phyloP scores from a whole-genome alignment of 2,888 invertebrate species.

The Gandaritis pyraliata region DNA sequence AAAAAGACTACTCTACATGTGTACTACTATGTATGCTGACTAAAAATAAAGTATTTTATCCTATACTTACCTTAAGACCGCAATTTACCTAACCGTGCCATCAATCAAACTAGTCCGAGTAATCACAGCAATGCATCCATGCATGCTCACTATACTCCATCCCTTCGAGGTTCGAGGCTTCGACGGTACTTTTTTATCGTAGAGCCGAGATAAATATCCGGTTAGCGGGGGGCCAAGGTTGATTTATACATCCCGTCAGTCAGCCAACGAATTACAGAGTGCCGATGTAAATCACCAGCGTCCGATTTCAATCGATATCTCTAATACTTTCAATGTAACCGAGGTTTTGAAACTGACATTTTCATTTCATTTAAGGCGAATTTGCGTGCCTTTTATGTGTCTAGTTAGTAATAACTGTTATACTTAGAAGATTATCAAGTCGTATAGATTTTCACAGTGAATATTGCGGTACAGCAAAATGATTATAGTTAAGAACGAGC shows the following conservation, averaged over 20 bases:
- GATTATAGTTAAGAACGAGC: neutral
- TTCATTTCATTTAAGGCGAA: too few relatives aligned
- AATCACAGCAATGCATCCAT: slow-evolving; percentile 53
- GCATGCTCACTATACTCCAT: slow-evolving; percentile 39
- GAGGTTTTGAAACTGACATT: neutral
- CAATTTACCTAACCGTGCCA: slow-evolving; percentile 28
- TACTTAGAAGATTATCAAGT: too few relatives aligned
- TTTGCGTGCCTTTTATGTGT: too few relatives aligned
- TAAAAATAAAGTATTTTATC: neutral
- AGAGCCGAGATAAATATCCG: slow-evolving; percentile 78
- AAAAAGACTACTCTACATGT: too few relatives aligned
- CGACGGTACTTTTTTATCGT: slow-evolving; percentile 69
- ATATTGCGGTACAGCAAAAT: neutral
- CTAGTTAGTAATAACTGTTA: too few relatives aligned
- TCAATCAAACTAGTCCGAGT: slow-evolving; percentile 37
- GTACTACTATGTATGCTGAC: neutral
- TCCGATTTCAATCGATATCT: slow-evolving; percentile 65
- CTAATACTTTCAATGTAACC: slow-evolving; percentile 52
- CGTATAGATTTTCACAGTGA: too few relatives aligned
- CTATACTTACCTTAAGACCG: slow-evolving; percentile 9
- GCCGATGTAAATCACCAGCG: slow-evolving; percentile 79
- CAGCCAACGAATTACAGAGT: slow-evolving; percentile 80
- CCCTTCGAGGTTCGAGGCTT: slow-evolving; percentile 48
- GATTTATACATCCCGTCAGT: slow-evolving; percentile 80
- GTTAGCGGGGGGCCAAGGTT: slow-evolving; percentile 81